Base-by-base conservation (phyloP, 2,113 vertebrate species). In the Caloenas nicobarica region DNA sequence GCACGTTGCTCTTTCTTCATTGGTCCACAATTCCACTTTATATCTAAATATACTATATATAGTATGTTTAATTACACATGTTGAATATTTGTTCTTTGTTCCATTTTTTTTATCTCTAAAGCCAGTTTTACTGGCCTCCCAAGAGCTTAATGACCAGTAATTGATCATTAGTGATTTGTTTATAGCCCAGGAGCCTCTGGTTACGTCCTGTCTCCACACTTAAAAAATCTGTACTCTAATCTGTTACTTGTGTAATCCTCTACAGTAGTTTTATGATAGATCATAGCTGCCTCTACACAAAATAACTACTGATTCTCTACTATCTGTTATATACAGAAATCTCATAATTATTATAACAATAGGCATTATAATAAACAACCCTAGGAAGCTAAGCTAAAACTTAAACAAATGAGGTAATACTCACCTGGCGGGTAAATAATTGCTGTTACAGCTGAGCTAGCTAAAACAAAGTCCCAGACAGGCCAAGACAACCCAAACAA, bases 21-120 rank as follows among this genome's bases (percentile, higher is more conserved):
- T 69, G 91, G 86, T 53, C 61, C 23, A 23, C 34, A 81, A 42
- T 78, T 88, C 65, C 48, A 69, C 44, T 26, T 87, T 62, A 29
- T 92, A 95, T 91, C 94, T 95, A 33, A 74, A 84, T 64, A 72
- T 38, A 34, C 56, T 82, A 16, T 57, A 65, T 73, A 69, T 44
- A 81, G 28, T 57, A 36, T n/a, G 69, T 96, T 95, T 79, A 93
- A 76, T 88, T 68, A 66, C 33, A 1, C 50, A 8, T 66, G 38
- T 57, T 38, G 7, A 58, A 48, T 88, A 83, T 81, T 91, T 92
- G 89, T 79, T 92, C 94, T 92, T 95, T 97, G 95, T 64, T 94
- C 88, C 51, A 11, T 56, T 84, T 44, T 14, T 78, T 19, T 88
- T 96, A 96, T 97, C 96, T 92, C 40, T 40, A 68, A 81, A 93